Evolutionary conservation across 1,140 invertebrate species (phyloP).

Genomic region (Drosophila pallidifrons): DNA sequence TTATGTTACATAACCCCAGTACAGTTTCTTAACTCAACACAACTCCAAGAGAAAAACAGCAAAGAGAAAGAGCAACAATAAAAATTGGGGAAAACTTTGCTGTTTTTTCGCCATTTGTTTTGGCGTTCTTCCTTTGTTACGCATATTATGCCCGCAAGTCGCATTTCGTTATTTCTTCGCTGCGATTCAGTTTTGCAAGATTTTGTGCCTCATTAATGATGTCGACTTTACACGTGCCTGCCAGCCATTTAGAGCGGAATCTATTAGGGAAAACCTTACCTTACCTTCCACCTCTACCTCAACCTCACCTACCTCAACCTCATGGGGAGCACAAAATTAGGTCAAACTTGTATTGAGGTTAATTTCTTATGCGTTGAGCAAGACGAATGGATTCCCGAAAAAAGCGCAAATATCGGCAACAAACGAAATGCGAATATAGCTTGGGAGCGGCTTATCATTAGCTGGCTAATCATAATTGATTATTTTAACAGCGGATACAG

Average conservation of each 20-base stretch:
- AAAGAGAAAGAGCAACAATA: slow-evolving; percentile 26
- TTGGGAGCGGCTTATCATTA: slow-evolving; percentile 26
- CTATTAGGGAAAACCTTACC: slow-evolving; percentile 16
- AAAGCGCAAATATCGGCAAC: slow-evolving; percentile 13
- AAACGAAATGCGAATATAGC: neutral
- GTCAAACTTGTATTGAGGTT: slow-evolving; percentile 61
- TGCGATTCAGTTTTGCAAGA: slow-evolving; percentile 44
- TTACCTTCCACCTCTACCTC: neutral
- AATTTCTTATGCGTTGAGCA: slow-evolving; percentile 45
- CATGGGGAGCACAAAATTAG: slow-evolving; percentile 25
- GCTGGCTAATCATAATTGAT: slow-evolving; percentile 26
- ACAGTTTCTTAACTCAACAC: slow-evolving; percentile 9
- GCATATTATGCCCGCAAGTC: slow-evolving; percentile 45
- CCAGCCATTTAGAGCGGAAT: slow-evolving; percentile 30
- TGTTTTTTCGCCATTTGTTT: slow-evolving; percentile 33
- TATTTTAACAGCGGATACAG: slow-evolving; percentile 28
- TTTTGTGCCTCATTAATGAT: slow-evolving; percentile 64
- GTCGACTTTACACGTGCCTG: slow-evolving; percentile 65
- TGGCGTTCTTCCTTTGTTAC: slow-evolving; percentile 53
- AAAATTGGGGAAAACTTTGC: slow-evolving; percentile 36
- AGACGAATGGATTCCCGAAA: slow-evolving; percentile 27
- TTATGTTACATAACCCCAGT: slow-evolving; percentile 69
- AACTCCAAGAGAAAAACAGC: neutral
- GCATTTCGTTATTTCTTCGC: slow-evolving; percentile 29
- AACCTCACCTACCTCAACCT: neutral